Base-by-base conservation (phyloP, 2,113 vertebrate genomes). In the Lampris incognitus region DNA sequence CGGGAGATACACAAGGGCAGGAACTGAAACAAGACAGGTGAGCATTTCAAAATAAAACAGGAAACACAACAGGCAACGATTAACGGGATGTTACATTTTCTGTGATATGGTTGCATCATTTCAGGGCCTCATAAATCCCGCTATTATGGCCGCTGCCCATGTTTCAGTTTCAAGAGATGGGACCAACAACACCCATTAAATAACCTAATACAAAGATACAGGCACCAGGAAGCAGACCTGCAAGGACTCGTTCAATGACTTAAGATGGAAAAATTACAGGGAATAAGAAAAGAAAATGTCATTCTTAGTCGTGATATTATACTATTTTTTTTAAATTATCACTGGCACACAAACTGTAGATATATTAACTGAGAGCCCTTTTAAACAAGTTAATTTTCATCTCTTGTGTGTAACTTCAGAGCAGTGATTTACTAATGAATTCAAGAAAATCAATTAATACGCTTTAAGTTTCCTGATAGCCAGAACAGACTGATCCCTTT, bases 61-160 rank as follows among this genome's bases (percentile, higher is more conserved):
- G 24, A 24, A 24, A 24, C 24, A 24, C 24, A 24, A 24, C 24
- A 24, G 24, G 24, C 24, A 24, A 24, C 24, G 24, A 24, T 24
- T 24, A 24, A 24, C 24, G 24, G 24, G 24, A 24, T 24, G 24
- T 24, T 24, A 24, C 0, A 24, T 24, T 24, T 24, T 24, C 54
- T 11, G 49, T 77, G 57, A 57, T 37, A 3, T n/a, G 4, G 48
- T 11, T 58, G 50, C 65, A 79, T 79, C 66, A 41, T 63, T 69
- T 77, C 54, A 79, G 54, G 44, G 69, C 48, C 51, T 69, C 9
- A 49, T 84, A 84, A 84, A 86, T 89, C 79, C 73, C 55, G 54
- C 70, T 56, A 9, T 82, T 46, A 72, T 39, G 24, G 64, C 61
- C 52, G 49, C 65, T 71, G 66, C 68, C 74, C 71, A 40, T 60